Conservation (phyloP, 1,140 invertebrate species). For the Plutomurus gul region DNA sequence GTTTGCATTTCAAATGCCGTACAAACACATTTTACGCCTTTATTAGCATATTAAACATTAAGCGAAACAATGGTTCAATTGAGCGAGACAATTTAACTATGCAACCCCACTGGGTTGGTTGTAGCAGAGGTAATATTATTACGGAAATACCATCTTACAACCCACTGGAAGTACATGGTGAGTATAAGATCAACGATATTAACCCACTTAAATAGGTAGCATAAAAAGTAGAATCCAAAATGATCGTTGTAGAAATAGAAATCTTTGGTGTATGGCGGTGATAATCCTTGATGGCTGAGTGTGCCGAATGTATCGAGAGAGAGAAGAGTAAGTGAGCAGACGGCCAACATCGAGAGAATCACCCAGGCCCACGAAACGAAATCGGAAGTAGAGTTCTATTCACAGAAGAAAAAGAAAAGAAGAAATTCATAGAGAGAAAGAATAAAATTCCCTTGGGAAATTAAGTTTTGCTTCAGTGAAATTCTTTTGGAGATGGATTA, state of each 20-base stretch:
- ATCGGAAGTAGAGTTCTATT: not conserved
- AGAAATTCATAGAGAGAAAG: not conserved
- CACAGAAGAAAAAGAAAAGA: not conserved
- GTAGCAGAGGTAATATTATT: no score
- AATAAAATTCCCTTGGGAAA: not conserved
- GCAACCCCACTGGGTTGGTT: no score
- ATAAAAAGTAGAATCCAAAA: not conserved
- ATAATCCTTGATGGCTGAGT: not conserved
- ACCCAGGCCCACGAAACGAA: not conserved
- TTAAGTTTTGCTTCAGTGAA: not conserved
- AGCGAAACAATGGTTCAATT: no score
- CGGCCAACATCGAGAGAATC: not conserved
- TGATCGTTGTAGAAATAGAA: not conserved
- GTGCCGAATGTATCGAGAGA: not conserved
- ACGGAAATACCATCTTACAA: not conserved
- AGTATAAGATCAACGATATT: not conserved
- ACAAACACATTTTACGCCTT: no score
- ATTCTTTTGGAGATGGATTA: not conserved
- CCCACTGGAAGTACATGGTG: not conserved
- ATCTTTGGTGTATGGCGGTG: not conserved
- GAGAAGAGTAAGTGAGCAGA: not conserved
- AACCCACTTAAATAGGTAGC: not conserved
- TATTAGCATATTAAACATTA: no score
- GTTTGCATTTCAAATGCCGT: no score
- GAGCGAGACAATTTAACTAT: no score